These are phyloP conservation scores for Linnaemya tessellans DNA, from an alignment of 2,888 invertebrate species.

Conservation along the genomic window DNA sequence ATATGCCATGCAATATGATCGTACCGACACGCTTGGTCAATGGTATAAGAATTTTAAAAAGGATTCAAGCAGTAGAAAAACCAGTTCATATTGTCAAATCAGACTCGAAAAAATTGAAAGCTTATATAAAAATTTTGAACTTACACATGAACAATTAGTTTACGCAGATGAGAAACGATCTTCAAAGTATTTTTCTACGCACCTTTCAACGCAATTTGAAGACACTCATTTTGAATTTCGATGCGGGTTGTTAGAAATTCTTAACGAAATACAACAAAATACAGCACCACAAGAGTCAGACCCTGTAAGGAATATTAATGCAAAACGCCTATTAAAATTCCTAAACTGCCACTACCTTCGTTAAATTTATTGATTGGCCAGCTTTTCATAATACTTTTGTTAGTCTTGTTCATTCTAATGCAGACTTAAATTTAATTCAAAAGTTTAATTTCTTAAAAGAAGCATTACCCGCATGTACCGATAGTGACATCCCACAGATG, in stretches of 20 bases:
- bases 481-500: too few relatives aligned
- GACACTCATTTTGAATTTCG: not conserved
- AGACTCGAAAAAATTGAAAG: too few relatives aligned
- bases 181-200: slow-evolving; percentile 1
- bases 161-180: not conserved
- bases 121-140: too few relatives aligned
- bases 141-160: not conserved
- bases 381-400: not conserved
- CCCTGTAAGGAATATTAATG: too few relatives aligned
- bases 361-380: not conserved
- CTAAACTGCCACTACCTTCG: too few relatives aligned
- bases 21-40: not conserved
- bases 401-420: slow-evolving; percentile 1
- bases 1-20: slow-evolving; percentile 1
- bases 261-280: too few relatives aligned
- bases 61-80: not conserved
- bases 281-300: too few relatives aligned
- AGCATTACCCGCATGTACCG: not conserved
- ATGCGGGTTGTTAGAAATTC: too few relatives aligned
- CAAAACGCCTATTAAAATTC: not conserved
- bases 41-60: not conserved
- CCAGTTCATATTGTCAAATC: not conserved
- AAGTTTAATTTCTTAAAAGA: not conserved
- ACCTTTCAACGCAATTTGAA: not conserved
- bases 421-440: too few relatives aligned